phyloP scores from a whole-genome alignment of 2,113 vertebrate species.

The Benitochromis conjunctus region DNA sequence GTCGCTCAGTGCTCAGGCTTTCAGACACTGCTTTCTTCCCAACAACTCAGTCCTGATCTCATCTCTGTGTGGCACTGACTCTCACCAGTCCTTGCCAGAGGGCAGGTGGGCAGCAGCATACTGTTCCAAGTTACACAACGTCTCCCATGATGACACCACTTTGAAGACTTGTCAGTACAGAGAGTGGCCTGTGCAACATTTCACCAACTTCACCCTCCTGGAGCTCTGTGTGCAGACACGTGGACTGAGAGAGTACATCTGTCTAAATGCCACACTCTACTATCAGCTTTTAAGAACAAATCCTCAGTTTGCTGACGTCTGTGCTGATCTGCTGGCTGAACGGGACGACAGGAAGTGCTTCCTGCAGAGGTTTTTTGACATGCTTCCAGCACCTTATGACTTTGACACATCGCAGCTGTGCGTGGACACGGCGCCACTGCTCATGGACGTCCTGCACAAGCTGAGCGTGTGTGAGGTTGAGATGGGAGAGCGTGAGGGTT shows the following conservation, averaged over 20 bases:
- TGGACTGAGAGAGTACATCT: conserved; percentile 76
- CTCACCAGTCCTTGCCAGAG: conserved; percentile 46
- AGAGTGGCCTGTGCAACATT: conserved; percentile 47
- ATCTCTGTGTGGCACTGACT: conserved; percentile 66
- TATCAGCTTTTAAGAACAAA: conserved; percentile 50
- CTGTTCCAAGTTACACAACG: conserved; percentile 68
- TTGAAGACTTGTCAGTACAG: conserved; percentile 68
- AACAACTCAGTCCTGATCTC: conserved; percentile 73
- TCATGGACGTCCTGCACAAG: conserved; percentile 74
- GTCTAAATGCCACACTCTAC: conserved; percentile 75
- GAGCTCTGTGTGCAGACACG: conserved; percentile 59
- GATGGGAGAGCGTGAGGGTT: conserved; percentile 70
- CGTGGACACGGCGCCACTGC: conserved; percentile 70
- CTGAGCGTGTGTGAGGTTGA: conserved; percentile 76
- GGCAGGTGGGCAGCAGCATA: conserved; percentile 75
- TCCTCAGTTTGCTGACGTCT: conserved; percentile 68
- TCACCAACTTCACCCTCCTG: conserved; percentile 61
- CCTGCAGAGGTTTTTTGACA: conserved; percentile 79
- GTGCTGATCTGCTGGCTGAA: conserved; percentile 53
- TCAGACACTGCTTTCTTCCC: conserved; percentile 82
- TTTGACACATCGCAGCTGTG: conserved; percentile 81
- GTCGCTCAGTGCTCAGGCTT: conserved; percentile 73
- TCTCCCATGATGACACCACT: conserved; percentile 20
- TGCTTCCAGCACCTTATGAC: conserved; percentile 74
- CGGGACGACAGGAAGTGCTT: conserved; percentile 72